Conservation (phyloP, 2,797 vertebrate genomes). For the Coregonus ussuriensis region DNA sequence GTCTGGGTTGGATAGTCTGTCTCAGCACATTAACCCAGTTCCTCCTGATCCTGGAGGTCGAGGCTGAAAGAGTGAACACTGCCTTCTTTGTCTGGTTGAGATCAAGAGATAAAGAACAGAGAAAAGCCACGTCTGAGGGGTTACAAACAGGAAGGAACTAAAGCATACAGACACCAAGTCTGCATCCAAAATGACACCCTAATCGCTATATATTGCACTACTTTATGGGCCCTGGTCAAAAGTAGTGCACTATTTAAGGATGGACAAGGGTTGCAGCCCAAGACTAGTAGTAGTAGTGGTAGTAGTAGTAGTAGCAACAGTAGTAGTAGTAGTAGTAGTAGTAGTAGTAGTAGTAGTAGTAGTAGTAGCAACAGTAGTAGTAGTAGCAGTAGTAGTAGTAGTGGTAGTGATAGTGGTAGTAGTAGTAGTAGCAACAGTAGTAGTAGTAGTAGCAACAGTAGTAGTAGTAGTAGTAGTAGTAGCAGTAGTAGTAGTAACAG, state of each 20-base stretch:
- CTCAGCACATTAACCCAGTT: conserved; percentile 94
- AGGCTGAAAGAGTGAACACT: conserved; percentile 88
- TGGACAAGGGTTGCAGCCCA: background rate
- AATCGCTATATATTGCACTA: background rate
- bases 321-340: too few relatives aligned
- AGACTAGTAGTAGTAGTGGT: background rate
- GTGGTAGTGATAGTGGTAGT: too few relatives aligned
- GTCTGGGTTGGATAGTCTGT: conserved; percentile 81
- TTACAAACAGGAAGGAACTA: conserved; percentile 48
- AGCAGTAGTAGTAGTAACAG: too few relatives aligned
- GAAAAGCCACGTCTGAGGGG: conserved; percentile 35
- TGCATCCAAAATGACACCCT: background rate
- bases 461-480: too few relatives aligned
- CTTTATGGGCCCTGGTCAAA: background rate
- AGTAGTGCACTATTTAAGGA: background rate
- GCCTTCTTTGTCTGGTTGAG: conserved; percentile 83
- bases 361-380: background rate
- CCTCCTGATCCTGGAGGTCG: conserved; percentile 91
- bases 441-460: too few relatives aligned
- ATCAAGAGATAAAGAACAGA: conserved; percentile 50
- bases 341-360: too few relatives aligned
- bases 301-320: background rate
- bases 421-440: too few relatives aligned
- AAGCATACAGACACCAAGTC: conserved; percentile 19
- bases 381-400: background rate